Percentiles rank a stretch among this genome's conserved stretches.
Conservation (phyloP, 2,113 vertebrate species). For the Nothoprocta pentlandii region DNA sequence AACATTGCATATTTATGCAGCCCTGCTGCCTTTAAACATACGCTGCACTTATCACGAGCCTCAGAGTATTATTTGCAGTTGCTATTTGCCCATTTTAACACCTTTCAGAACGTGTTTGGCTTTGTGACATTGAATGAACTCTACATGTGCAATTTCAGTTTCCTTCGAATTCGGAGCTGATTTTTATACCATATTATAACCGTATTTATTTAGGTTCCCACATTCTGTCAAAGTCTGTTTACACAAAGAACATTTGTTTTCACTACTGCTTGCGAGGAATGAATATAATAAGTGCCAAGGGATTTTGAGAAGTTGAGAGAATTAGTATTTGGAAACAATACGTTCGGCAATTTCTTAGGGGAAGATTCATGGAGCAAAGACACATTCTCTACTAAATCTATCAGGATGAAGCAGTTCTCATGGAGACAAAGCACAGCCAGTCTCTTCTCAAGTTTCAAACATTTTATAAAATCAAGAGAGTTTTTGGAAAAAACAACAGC, state of each 20-base stretch:
- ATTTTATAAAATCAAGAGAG: constrained; percentile 26
- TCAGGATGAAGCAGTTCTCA: constrained; percentile 61
- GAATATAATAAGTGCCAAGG: constrained; percentile 63
- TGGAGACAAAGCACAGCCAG: constrained; percentile 44
- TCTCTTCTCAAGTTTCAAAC: constrained; percentile 38
- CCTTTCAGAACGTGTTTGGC: neutral
- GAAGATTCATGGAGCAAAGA: constrained; percentile 66
- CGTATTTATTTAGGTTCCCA: constrained; percentile 74
- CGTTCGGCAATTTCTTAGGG: constrained; percentile 43
- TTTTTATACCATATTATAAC: constrained; percentile 67
- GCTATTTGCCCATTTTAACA: constrained; percentile 39
- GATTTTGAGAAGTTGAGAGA: constrained; percentile 69
- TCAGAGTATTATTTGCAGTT: neutral
- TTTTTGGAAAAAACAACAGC: neutral
- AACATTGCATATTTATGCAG: constrained; percentile 36
- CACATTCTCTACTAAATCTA: constrained; percentile 62
- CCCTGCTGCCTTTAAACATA: neutral
- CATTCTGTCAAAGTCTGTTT: constrained; percentile 75
- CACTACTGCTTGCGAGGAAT: constrained; percentile 74
- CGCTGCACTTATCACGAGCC: neutral
- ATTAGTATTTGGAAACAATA: constrained; percentile 73
- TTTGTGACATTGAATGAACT: neutral
- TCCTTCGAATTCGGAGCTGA: constrained; percentile 12
- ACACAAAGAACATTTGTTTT: constrained; percentile 75
- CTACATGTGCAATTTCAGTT: constrained; percentile 19